Evolutionary conservation across 2,113 vertebrate genomes (phyloP).

Genomic region (Phaethon lepturus): DNA sequence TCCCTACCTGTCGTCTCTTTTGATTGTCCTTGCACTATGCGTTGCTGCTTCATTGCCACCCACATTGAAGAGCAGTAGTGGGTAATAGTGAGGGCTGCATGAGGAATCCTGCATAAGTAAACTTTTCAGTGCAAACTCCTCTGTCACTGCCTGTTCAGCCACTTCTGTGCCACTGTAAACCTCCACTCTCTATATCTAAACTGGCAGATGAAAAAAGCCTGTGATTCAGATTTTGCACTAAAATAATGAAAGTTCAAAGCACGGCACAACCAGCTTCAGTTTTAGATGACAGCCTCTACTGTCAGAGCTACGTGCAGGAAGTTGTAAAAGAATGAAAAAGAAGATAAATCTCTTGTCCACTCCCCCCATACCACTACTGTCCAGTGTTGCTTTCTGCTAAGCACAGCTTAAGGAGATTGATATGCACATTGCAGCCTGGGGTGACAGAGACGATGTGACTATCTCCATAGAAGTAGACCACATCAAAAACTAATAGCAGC

Average conservation of each 20-base stretch:
- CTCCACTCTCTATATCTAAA: constrained; percentile 18
- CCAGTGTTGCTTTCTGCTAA: not conserved
- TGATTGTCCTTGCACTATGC: no score
- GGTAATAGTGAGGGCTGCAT: no score
- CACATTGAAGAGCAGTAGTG: no score
- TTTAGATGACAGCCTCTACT: not conserved
- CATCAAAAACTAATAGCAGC: not conserved
- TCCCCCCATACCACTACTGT: not conserved
- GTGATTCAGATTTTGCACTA: constrained; percentile 29
- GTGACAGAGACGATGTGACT: not conserved
- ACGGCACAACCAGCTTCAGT: not conserved
- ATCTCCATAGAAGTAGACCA: not conserved
- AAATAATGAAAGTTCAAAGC: constrained; percentile 42
- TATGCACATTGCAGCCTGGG: not conserved
- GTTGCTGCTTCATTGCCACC: no score
- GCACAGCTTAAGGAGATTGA: not conserved
- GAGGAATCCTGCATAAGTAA: constrained; percentile 27
- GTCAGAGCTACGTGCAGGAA: not conserved
- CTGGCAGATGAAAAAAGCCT: constrained; percentile 32
- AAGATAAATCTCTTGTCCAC: not conserved
- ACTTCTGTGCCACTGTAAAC: constrained; percentile 11
- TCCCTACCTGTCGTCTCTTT: no score
- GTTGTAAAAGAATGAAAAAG: not conserved
- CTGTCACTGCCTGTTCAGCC: constrained; percentile 54
- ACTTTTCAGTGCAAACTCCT: constrained; percentile 26